Percentiles rank a stretch among this genome's conserved stretches.
Conservation (phyloP, 1,140 invertebrate genomes). For the Choristoneura fumiferana region DNA sequence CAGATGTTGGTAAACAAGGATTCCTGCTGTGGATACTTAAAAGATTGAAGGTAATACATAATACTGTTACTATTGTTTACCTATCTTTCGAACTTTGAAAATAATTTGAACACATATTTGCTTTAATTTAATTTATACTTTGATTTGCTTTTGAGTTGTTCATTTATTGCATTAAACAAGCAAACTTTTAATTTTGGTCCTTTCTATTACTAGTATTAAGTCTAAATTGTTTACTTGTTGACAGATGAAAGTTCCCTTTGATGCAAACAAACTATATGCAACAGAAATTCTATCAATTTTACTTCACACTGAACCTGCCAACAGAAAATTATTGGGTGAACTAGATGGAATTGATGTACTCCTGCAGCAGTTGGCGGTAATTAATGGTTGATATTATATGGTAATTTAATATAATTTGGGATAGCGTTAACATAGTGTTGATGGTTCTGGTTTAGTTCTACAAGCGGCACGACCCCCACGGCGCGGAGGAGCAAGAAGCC, state of each 20-base stretch:
- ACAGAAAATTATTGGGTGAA: conserved; percentile 91
- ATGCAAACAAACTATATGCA: conserved; percentile 97
- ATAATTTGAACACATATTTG: too few species aligned
- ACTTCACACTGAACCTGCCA: conserved; percentile 93
- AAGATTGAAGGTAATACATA: conserved; percentile 83
- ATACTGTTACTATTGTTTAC: too few species aligned
- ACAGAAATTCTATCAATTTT: conserved; percentile 98
- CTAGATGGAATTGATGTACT: conserved; percentile 98
- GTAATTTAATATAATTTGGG: too few species aligned
- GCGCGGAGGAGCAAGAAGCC: conserved; percentile 96
- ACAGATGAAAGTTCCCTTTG: conserved; percentile 89
- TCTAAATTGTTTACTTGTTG: too few species aligned
- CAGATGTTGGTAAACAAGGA: conserved; percentile 92
- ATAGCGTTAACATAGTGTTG: too few species aligned
- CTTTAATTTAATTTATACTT: too few species aligned
- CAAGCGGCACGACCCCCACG: conserved; percentile 95
- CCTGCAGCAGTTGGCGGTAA: conserved; percentile 95
- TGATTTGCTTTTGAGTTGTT: too few species aligned
- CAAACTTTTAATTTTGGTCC: too few species aligned
- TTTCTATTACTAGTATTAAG: too few species aligned
- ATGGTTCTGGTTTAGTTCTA: conserved; percentile 86
- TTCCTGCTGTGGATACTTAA: conserved; percentile 95
- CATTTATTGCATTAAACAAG: too few species aligned
- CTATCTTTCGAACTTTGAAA: too few species aligned
- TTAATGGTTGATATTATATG: too few species aligned